phyloP scores from a whole-genome alignment of 2,888 invertebrate species.

The Esperia sulphurella region DNA sequence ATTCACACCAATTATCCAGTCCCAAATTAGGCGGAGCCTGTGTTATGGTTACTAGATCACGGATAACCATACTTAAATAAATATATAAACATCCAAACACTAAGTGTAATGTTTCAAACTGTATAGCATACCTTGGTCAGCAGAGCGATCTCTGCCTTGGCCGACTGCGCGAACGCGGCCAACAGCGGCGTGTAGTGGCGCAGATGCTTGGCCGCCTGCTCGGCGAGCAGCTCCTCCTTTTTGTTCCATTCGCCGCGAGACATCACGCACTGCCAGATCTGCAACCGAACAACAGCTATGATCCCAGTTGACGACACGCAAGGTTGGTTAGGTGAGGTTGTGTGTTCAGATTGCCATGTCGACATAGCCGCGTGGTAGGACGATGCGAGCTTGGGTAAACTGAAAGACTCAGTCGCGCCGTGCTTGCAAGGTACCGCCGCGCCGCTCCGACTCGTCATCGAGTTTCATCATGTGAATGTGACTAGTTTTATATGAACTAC shows the following conservation, averaged over 20 bases:
- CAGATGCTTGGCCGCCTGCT: slow-evolving; percentile 95
- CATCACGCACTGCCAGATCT: slow-evolving; percentile 98
- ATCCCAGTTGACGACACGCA: not conserved
- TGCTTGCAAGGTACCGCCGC: slow-evolving; percentile 23
- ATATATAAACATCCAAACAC: too few species aligned
- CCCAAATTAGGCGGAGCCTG: too few species aligned
- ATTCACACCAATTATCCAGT: too few species aligned
- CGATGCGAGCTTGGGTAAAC: slow-evolving; percentile 27
- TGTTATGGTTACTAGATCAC: too few species aligned
- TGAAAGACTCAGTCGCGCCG: slow-evolving; percentile 52
- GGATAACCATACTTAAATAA: too few species aligned
- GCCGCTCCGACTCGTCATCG: slow-evolving; percentile 75
- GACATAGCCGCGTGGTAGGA: slow-evolving; percentile 36
- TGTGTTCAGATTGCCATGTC: slow-evolving; percentile 66
- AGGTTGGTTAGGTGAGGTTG: not conserved
- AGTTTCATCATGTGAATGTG: slow-evolving; percentile 58
- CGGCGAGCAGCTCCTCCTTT: slow-evolving; percentile 97
- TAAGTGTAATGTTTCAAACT: too few species aligned
- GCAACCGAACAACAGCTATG: not conserved
- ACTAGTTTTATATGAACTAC: not conserved
- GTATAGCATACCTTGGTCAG: slow-evolving; percentile 85
- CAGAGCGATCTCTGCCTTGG: slow-evolving; percentile 92
- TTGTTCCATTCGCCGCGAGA: slow-evolving; percentile 98
- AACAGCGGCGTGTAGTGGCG: slow-evolving; percentile 92
- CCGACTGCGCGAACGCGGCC: slow-evolving; percentile 91